A percentile compares a stretch with the other conserved stretches of the same genome.
Conservation (phyloP, 2,797 vertebrate species). For the Muscicapa striata region DNA sequence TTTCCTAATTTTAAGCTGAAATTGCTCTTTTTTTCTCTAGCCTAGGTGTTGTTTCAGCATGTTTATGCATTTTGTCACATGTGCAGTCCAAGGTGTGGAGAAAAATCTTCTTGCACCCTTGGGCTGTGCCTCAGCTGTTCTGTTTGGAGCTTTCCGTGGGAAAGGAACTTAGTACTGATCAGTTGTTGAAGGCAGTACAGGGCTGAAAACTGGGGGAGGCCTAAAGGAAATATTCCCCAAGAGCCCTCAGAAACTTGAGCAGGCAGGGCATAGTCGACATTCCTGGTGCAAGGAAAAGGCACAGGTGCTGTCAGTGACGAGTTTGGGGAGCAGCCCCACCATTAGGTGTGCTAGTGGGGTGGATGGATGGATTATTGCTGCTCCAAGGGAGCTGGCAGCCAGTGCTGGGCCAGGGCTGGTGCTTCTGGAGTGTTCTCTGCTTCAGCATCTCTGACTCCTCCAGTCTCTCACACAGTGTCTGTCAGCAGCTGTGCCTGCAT, state of each 20-base stretch:
- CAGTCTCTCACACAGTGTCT: accelerated
- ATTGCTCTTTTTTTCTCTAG: neutral
- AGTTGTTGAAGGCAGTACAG: neutral
- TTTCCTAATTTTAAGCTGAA: neutral
- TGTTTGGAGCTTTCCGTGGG: neutral
- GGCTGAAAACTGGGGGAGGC: neutral
- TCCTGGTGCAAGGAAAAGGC: neutral
- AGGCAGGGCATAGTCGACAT: neutral
- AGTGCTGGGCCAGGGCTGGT: neutral
- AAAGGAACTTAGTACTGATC: neutral
- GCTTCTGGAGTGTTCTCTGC: neutral
- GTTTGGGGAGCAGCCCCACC: neutral
- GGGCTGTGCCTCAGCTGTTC: neutral
- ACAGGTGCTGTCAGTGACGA: neutral
- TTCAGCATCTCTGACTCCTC: neutral
- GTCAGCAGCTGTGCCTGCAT: neutral
- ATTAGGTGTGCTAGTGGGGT: neutral
- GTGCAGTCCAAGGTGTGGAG: neutral
- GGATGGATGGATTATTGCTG: neutral
- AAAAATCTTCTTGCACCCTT: neutral
- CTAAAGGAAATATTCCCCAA: neutral
- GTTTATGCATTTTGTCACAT: neutral
- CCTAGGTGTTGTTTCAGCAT: neutral
- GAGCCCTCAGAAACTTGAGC: neutral
- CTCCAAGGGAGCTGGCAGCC: accelerated